Conservation (phyloP, 1,140 invertebrate genomes). For the Drosophila pseudoobscura region DNA sequence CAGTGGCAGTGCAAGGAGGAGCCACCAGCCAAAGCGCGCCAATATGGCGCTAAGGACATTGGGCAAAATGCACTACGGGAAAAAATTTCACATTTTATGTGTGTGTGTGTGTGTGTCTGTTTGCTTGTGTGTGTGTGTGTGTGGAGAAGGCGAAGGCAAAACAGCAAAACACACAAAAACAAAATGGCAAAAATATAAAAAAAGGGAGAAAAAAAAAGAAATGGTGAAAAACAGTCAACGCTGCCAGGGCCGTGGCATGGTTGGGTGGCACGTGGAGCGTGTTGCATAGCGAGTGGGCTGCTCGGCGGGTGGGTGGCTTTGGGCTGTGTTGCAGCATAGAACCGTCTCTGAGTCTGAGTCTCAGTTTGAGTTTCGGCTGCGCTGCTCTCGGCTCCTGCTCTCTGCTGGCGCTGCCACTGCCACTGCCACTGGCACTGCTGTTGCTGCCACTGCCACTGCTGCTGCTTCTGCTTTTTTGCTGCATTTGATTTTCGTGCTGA, state of each 20-base stretch:
- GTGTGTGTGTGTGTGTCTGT: slow-evolving; percentile 26
- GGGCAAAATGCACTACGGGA: slow-evolving; percentile 73
- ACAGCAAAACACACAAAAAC: slow-evolving; percentile 81
- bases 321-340: slow-evolving; percentile 8
- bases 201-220: slow-evolving; percentile 37
- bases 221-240: slow-evolving; percentile 43
- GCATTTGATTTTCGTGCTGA: slow-evolving; percentile 82
- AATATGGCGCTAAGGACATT: slow-evolving; percentile 80
- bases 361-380: slow-evolving; percentile 31
- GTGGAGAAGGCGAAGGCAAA: slow-evolving; percentile 48
- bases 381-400: slow-evolving; percentile 4
- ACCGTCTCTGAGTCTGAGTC: slow-evolving; percentile 9
- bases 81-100: slow-evolving; percentile 72
- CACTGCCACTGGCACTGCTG: slow-evolving; percentile 11
- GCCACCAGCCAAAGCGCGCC: slow-evolving; percentile 43
- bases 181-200: slow-evolving; percentile 69
- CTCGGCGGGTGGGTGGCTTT: slow-evolving; percentile 4
- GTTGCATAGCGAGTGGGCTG: slow-evolving; percentile 5
- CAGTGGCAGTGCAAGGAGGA: slow-evolving; percentile 33
- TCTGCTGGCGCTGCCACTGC: slow-evolving; percentile 47
- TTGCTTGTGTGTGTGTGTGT: slow-evolving; percentile 7
- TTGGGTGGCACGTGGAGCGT: slow-evolving; percentile 8
- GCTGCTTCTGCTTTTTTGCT: slow-evolving; percentile 60
- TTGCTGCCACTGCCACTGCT: slow-evolving; percentile 25
- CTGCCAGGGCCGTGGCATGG: slow-evolving; percentile 7